Evolutionary conservation across 1,140 invertebrate genomes (phyloP), one percentile per base, ranked within the genome.

Genomic region (Penaeus japonicus): DNA sequence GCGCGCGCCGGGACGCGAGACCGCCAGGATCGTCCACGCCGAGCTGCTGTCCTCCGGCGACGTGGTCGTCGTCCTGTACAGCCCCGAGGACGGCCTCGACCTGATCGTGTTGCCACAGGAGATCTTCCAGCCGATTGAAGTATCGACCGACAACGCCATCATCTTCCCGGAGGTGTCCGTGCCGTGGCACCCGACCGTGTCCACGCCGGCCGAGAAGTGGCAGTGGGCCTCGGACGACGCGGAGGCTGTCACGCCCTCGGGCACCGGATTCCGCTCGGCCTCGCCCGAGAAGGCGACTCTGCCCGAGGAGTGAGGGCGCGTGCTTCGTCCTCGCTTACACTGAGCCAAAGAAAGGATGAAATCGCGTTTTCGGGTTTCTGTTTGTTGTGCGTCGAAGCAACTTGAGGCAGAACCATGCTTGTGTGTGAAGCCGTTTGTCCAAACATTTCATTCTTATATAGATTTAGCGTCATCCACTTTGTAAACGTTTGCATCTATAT

Each of bases 1-100:
- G 78, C 35, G 53, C 24, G 35, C 78, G 2, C 78, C 78, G 18
- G 59, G 59, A 5, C 32, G n/a, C 78, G 30, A 73, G 39, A 17
- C 18, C 24, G 75, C 87, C 7, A 30, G 54, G 30, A 22, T 88
- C 3, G 65, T 88, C n/a, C 87, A 88, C 54, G 80, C 80, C 3
- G 87, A 88, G 53, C 24, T 83, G 27, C 53, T 88, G 4, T 30
- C 55, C 12, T 39, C 62, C 27, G 87, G 87, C 12, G 87, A 83
- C 47, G 79, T 84, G 53, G 81, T 88, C 12, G 32, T 88, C n/a
- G 87, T 83, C 17, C 20, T 83, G 70, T 88, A 82, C 54, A 84
- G 87, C 70, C 80, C 53, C 1, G 53, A 83, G 80, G 35, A 75
- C 32, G 80, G 87, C 3, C 80, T 88, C 24, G 87, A 88, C 30